Evolutionary conservation across 2,888 invertebrate genomes (phyloP).

Genomic region (Megamerina dolium): DNA sequence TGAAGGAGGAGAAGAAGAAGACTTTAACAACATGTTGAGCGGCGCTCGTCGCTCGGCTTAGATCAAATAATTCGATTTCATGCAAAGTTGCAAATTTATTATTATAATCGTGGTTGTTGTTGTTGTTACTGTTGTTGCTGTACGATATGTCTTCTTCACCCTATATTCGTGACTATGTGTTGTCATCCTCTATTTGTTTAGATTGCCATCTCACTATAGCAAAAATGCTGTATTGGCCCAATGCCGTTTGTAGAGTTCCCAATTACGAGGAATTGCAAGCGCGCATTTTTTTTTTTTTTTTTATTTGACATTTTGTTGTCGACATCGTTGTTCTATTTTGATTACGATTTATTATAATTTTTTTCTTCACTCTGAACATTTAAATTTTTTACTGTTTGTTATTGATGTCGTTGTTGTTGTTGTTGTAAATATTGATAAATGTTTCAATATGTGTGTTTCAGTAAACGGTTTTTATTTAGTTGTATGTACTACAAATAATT

Average conservation of each 20-base stretch:
- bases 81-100: conserved; percentile 43
- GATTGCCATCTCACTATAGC: too few relatives aligned
- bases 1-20: too few relatives aligned
- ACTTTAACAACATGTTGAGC: conserved; percentile 1
- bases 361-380: conserved; percentile 7
- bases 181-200: too few relatives aligned
- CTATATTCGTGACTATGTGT: too few relatives aligned
- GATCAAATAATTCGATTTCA: conserved; percentile 45
- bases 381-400: too few relatives aligned
- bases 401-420: too few relatives aligned
- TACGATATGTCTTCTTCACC: too few relatives aligned
- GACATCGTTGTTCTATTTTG: conserved; percentile 18
- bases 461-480: conserved; percentile 9
- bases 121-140: neutral
- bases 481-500: neutral
- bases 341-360: conserved; percentile 8
- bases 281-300: conserved; percentile 1
- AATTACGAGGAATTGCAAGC: too few relatives aligned
- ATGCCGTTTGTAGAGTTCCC: too few relatives aligned
- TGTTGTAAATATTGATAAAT: conserved; percentile 19
- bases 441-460: conserved; percentile 18
- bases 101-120: too few relatives aligned
- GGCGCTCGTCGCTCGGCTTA: conserved; percentile 29
- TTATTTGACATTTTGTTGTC: conserved; percentile 6
- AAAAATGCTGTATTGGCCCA: too few relatives aligned